phyloP scores from a whole-genome alignment of 2,113 vertebrate species.

The Nanger granti region DNA sequence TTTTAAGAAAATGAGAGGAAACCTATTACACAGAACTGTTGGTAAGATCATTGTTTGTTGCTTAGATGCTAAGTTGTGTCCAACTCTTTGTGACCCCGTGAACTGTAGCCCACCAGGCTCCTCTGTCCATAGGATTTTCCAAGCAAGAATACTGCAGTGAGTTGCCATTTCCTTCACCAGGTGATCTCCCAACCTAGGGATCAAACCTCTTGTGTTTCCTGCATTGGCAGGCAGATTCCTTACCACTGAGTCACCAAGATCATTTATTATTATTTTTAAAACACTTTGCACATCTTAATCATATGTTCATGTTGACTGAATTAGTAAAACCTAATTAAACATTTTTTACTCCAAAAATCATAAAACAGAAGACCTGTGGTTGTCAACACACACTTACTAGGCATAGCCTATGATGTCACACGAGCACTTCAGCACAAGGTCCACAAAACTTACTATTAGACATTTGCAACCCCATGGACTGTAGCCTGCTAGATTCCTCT shows the following conservation, averaged over 20 bases:
- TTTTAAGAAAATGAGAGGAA: slow-evolving; percentile 27
- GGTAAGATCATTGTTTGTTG: neutral
- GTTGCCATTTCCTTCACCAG: neutral
- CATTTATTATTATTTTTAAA: slow-evolving; percentile 39
- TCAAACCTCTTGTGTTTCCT: neutral
- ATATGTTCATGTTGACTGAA: neutral
- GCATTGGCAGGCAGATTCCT: neutral
- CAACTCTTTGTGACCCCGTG: neutral
- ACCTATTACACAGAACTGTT: neutral
- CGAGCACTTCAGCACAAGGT: neutral
- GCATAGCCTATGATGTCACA: neutral
- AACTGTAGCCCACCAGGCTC: neutral
- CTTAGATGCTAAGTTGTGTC: neutral
- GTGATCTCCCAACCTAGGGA: neutral
- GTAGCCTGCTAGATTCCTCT: neutral
- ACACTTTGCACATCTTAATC: neutral
- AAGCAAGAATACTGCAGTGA: neutral
- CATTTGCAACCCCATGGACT: neutral
- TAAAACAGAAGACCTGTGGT: neutral
- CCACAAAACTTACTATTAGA: neutral
- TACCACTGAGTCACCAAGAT: neutral
- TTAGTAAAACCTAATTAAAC: neutral
- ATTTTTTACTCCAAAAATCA: neutral
- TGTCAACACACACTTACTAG: neutral
- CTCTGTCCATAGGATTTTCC: neutral